Evolutionary conservation across 2,888 invertebrate genomes (phyloP), one percentile per base, ranked within the genome.

Genomic region (Leptopilina syphax): DNA sequence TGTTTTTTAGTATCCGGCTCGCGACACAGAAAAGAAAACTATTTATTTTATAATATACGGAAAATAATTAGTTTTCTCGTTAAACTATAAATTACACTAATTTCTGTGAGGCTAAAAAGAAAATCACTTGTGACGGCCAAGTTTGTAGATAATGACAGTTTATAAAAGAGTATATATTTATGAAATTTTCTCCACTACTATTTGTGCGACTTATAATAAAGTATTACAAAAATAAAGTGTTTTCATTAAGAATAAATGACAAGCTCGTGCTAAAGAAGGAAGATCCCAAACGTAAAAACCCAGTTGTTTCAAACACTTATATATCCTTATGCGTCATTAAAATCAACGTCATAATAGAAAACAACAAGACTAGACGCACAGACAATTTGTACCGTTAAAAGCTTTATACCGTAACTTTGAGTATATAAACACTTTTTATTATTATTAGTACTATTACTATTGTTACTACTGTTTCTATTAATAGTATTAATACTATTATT

Each of bases 331-430:
- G 54, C 34, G n/a, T n/a, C 57, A 73, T 57, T 73, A 57, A 57
- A 73, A 73, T 57, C 73, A 73, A 27, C 13, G 73, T 57, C 57
- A 73, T 73, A 73, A 57, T 73, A 50, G 57, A 34, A 73, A 57
- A n/a, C 70, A 70, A 70, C 13, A 73, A 73, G 41, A 50, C 54
- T 27, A 57, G 73, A n/a, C 57, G 50, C 44, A 7, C 57, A 57
- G 73, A 73, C 73, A 73, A 34, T 13, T 57, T 34, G n/a, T 73
- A 73, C 73, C 73, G 73, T 57, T 73, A 57, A 73, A 57, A 34
- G 57, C 27, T 73, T 57, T 73, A 18, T 18, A 73, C 73, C 57
- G 73, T 73, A 73, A 73, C 57, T 54, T 57, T 54, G 54, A 7
- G 54, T 70, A 70, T n/a, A 24, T 63, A 18, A 9, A 24, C 18